Base-by-base conservation (phyloP, 2,797 vertebrate species). In the Vespertilio murinus region DNA sequence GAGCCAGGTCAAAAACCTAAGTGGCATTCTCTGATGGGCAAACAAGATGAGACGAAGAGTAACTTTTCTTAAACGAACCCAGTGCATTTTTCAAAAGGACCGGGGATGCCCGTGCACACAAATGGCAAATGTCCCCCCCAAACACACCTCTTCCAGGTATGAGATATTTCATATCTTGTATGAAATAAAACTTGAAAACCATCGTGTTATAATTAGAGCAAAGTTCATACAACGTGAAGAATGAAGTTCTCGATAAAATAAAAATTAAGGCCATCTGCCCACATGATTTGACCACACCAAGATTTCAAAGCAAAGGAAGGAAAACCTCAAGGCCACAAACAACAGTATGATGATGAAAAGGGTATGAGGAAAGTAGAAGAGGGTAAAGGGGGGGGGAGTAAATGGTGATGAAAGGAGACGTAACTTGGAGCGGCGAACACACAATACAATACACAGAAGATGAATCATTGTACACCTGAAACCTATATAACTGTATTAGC, bases 221-320 rank as follows among this genome's bases (percentile, higher is more conserved):
- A 90, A 35, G 59, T 40, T 25, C 73, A 88, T 42, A 75, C 14
- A 18, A 67, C 35, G 52, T 45, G 18, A 92, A 93, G 42, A 83
- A 84, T 35, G 40, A 84, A 35, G 67, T 83, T 65, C 45, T 96
- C 84, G 54, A 38, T 90, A 77, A 88, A 95, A 38, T 82, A 88
- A 86, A 77, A 81, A 71, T 85, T 80, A 30, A 59, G 87, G 65
- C 64, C 89, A 74, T 69, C 67, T 88, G 81, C 65, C 65, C 81
- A 79, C n/a, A 45, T 49, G 75, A 94, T 75, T 80, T 89, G 20
- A 90, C 47, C 35, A 59, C 42, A 73, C 64, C 47, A 45, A 67
- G 90, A 67, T 67, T 67, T 67, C 64, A 67, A 35, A 67, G 64
- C n/a, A 20, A 33, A 67, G 64, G 17, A 10, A 33, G n/a, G 9